Evolutionary conservation across 2,113 vertebrate genomes (phyloP), one percentile per base, ranked within the genome.

Genomic region (Spheniscus mendiculus): DNA sequence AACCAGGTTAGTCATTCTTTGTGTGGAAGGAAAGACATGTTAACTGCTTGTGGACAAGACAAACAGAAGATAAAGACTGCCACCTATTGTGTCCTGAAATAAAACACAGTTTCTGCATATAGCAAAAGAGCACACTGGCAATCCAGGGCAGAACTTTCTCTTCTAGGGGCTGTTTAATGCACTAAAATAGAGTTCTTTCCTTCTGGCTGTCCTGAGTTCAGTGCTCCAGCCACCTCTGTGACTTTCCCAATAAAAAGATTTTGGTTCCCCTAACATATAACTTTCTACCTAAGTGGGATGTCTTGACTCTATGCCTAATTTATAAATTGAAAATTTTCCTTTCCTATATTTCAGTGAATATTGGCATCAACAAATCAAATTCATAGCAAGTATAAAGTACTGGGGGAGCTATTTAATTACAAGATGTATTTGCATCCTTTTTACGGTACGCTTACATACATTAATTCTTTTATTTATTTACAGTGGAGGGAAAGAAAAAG

Each of bases 11-110:
- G 14, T 36, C 27, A 10, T 40, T 45, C 67, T 38, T 19, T 29
- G 6, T 38, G 22, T 25, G 20, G 30, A 77, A 87, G 63, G 56
- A 69, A 83, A 83, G 27, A 32, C 15, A 7, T 0, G 3, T 56
- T 58, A 84, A 32, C 45, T n/a, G 23, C 38, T n/a, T 27, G 29
- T 9, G 25, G 34, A 52, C 7, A 5, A 49, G 15, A 63, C 6
- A 74, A 74, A 67, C 12, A 25, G 40, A 91, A 53, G 55, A 65
- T 70, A 78, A 89, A 93, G 90, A 61, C 93, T 96, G 90, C 73
- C 97, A 97, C 45, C 96, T 97, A 94, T 13, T 80, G 94, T 11
- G 2, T 38, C 36, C 61, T 59, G 47, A 87, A 74, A 77, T 66
- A 82, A 79, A 97, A 62, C 56, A 87, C 42, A 74, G 12, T 63